A percentile compares a stretch with the other conserved stretches of the same genome.
Conservation (phyloP, 1,140 invertebrate genomes). For the Protaetia brevitarsis region DNA sequence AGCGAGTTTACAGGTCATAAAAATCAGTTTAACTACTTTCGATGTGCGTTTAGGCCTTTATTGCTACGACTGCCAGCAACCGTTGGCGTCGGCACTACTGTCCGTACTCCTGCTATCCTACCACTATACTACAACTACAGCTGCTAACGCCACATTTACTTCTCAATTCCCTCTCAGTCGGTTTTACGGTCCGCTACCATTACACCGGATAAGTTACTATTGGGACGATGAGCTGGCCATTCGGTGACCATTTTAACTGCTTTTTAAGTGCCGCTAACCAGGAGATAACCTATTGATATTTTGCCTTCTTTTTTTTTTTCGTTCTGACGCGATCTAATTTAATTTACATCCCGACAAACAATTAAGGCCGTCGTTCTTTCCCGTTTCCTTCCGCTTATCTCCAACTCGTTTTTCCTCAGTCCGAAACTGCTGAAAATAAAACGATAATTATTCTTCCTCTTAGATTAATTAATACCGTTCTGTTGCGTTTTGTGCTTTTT, state of each 20-base stretch:
- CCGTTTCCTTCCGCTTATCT: background rate
- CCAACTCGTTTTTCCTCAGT: background rate
- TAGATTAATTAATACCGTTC: too few relatives aligned
- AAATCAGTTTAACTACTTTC: constrained; percentile 48
- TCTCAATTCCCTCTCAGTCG: background rate
- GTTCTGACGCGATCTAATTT: background rate
- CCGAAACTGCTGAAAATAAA: background rate
- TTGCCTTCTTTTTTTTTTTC: constrained; percentile 1
- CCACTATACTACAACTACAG: background rate
- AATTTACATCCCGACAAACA: constrained; percentile 8
- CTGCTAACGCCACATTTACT: background rate
- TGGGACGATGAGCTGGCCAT: too few relatives aligned
- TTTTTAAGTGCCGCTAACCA: constrained; percentile 14
- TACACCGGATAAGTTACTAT: too few relatives aligned
- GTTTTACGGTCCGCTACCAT: background rate
- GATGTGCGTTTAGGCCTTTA: constrained; percentile 40
- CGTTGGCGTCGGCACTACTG: too few relatives aligned
- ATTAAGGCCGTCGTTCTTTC: background rate
- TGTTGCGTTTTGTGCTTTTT: too few relatives aligned
- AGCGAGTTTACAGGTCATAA: constrained; percentile 47
- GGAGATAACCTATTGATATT: constrained; percentile 13
- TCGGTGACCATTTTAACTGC: background rate
- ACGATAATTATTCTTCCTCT: background rate
- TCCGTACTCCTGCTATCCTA: too few relatives aligned
- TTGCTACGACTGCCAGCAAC: constrained; percentile 25